Evolutionary conservation across 2,797 vertebrate species (phyloP), one percentile per base, ranked within the genome.

Genomic region (Poeciliopsis infans): DNA sequence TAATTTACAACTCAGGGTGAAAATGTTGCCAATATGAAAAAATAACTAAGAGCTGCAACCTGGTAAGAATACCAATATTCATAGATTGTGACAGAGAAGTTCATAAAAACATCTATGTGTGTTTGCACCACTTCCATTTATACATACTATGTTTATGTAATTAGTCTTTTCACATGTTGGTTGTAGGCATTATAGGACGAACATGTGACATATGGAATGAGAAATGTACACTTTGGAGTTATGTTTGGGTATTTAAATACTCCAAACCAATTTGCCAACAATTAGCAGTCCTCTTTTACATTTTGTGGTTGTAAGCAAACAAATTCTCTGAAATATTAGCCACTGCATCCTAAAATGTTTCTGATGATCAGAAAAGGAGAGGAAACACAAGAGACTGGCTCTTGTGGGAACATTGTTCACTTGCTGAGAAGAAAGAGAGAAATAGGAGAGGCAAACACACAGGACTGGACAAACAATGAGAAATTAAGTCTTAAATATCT

Each of bases 281-380:
- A 98, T 99, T 98, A 99, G 97, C 94, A 93, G 93, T 93, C 25
- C 41, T 70, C 13, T 98, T 98, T 98, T 97, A 96, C 96, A 97
- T 98, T 97, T 97, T 97, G 97, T 97, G 96, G 96, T 95, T 94
- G 96, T 97, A 98, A 98, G 98, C 97, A 98, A 97, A 98, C 96
- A 95, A 97, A 97, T 97, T 98, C 97, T 97, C 96, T 98, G 98
- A 98, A 98, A 97, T 96, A 97, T 97, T 13, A n/a, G 5, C 25
- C 23, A 23, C 10, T 4, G 6, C 25, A 43, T 25, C 36, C 33
- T 4, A 43, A 41, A 8, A 36, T 41, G 10, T 25, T 69, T n/a
- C 7, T 10, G 23, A 2, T 4, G 49, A 41, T 31, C 46, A 51
- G 46, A n/a, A 25, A 11, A 51, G 33, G 49, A 41, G 23, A 76